A percentile compares a stretch with the other conserved stretches of the same genome.
Conservation (phyloP, 1,140 invertebrate genomes). For the fruit fly (Drosophila melanogaster) region Release_6_plus_ISO1_MT NT_037436.4:6588501-6589000, state of each 20-base stretch:
- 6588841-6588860: slow-evolving; percentile 18
- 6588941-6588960: slow-evolving; percentile 24
- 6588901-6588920: slow-evolving; percentile 77
- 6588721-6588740: slow-evolving; percentile 60
- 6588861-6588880: slow-evolving; percentile 67
- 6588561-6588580: too few relatives aligned
- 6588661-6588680: not conserved
- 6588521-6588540: too few relatives aligned
- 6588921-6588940: slow-evolving; percentile 65
- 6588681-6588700: slow-evolving; percentile 29
- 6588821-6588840: not conserved
- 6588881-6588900: slow-evolving; percentile 52
- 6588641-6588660: not conserved
- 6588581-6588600: not conserved
- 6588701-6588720: slow-evolving; percentile 70
- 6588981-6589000: slow-evolving; percentile 68
- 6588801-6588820: slow-evolving; percentile 27
- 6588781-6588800: slow-evolving; percentile 53
- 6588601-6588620: too few relatives aligned
- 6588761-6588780: slow-evolving; percentile 35
- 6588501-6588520: not conserved
- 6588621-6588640: slow-evolving; percentile 5
- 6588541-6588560: too few relatives aligned
- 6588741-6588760: slow-evolving; percentile 35
- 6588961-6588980: slow-evolving; percentile 37